These are phyloP conservation scores for Colletes latitarsis DNA, from an alignment of 1,140 invertebrate genomes.

Conservation along the genomic window DNA sequence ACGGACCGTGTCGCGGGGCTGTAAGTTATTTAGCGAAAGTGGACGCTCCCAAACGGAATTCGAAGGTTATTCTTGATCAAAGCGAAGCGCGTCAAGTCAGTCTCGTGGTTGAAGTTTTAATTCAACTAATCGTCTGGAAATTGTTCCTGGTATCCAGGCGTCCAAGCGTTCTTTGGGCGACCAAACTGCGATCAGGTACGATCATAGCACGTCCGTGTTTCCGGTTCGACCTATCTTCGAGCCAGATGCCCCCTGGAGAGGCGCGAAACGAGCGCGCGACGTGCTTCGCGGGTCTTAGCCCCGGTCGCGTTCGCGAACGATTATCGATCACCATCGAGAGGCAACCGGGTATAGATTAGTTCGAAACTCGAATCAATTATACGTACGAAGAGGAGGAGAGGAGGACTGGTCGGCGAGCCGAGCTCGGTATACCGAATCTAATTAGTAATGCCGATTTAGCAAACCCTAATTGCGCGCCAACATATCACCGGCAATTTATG, in stretches of 20 bases:
- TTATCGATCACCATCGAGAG: slow-evolving; percentile 66
- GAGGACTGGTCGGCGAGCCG: slow-evolving; percentile 44
- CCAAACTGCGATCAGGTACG: no score
- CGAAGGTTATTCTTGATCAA: neutral
- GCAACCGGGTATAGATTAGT: slow-evolving; percentile 65
- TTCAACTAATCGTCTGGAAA: no score
- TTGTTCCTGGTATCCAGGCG: no score
- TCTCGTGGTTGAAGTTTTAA: no score
- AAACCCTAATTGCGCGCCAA: slow-evolving; percentile 73
- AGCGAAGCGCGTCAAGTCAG: neutral
- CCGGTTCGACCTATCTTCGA: slow-evolving; percentile 6
- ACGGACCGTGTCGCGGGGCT: neutral
- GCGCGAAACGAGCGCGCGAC: neutral
- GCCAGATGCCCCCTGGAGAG: slow-evolving; percentile 15
- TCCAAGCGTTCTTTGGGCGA: no score
- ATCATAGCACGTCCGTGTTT: neutral
- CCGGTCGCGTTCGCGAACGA: slow-evolving; percentile 29
- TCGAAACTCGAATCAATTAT: slow-evolving; percentile 75
- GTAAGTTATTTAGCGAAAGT: neutral
- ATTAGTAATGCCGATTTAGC: slow-evolving; percentile 74
- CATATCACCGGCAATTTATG: slow-evolving; percentile 73
- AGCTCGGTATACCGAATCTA: slow-evolving; percentile 68
- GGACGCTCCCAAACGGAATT: neutral
- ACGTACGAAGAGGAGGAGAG: slow-evolving; percentile 26
- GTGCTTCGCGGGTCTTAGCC: neutral